Evolutionary conservation across 2,113 vertebrate genomes (phyloP), one percentile per base, ranked within the genome.

Genomic region (Albula glossodonta): DNA sequence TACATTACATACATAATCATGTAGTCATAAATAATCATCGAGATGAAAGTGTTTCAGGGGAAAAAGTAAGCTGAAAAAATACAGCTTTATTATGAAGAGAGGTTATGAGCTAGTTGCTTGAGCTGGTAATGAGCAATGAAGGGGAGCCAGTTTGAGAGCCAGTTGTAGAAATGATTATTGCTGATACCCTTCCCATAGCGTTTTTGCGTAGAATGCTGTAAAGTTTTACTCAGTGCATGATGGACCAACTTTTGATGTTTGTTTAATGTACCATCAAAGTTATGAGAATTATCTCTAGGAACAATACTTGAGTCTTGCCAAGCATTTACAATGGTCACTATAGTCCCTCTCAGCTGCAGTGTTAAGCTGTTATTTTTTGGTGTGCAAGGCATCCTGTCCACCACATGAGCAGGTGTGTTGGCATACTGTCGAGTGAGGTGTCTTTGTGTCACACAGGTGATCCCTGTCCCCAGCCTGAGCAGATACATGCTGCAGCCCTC

Each of bases 391-490:
- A 66, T 3, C 17, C 60, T 7, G 7, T 66, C 3, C 17, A 15
- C 22, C 15, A 8, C 7, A 3, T 5, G 7, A 66, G 22, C 60
- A 22, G 4, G 60, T 66, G 60, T 31, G 25, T 6, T 74, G 63
- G 53, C 53, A 6, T 12, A 12, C 12, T 12, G 6, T 56, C 12
- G 6, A 70, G 70, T 74, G 70, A 74, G 10, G n/a, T 22, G 22
- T 74, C 70, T 87, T 80, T 86, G 48, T 88, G 50, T 77, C 48
- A 85, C 25, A 12, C 81, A 99, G 98, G 92, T 82, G 95, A 95
- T 60, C 97, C 96, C 0, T 99, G 98, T 88, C 95, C 93, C 31
- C 97, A 98, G 88, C 96, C 96, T 17, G 63, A 57, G 86, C 97
- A 98, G 91, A 92, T 99, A 89, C 92, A 83, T 1, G 86, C 91